Percentiles rank a stretch among this genome's conserved stretches.
These are phyloP conservation scores for Nymphalis io DNA, from an alignment of 1,140 invertebrate genomes.

Conservation along the genomic window DNA sequence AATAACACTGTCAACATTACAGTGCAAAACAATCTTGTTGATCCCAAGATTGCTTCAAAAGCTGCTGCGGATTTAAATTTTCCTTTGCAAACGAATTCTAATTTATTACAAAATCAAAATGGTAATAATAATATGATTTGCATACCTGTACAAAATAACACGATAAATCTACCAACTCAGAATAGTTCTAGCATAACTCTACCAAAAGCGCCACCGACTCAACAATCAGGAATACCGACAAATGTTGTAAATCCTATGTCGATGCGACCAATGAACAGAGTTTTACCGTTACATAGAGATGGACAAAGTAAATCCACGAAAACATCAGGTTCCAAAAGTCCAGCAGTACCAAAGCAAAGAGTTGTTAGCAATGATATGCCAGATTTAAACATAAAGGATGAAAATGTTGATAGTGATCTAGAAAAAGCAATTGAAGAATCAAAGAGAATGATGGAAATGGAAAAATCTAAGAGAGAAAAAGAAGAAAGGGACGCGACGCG, in stretches of 20 bases:
- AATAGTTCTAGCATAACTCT: conserved; percentile 81
- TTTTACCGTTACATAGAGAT: conserved; percentile 85
- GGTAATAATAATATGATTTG: conserved; percentile 69
- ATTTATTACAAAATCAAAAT: conserved; percentile 67
- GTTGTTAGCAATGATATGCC: conserved; percentile 78
- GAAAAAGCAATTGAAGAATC: conserved; percentile 80
- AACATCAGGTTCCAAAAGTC: conserved; percentile 53
- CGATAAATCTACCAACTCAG: conserved; percentile 75
- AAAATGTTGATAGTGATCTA: conserved; percentile 76
- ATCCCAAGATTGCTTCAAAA: conserved; percentile 76
- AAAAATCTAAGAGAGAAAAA: conserved; percentile 72
- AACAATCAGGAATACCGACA: conserved; percentile 83
- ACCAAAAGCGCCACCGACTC: conserved; percentile 82
- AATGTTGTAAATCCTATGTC: conserved; percentile 85
- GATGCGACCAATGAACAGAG: conserved; percentile 86
- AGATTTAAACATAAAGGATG: conserved; percentile 77
- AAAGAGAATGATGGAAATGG: conserved; percentile 76
- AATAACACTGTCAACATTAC: conserved; percentile 78
- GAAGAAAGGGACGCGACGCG: conserved; percentile 65
- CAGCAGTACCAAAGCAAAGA: conserved; percentile 60
- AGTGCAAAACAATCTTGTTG: conserved; percentile 75
- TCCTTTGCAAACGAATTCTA: conserved; percentile 65
- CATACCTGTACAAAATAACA: conserved; percentile 71
- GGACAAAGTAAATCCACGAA: conserved; percentile 74
- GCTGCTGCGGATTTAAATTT: conserved; percentile 69